Conservation (phyloP, 2,888 invertebrate genomes). For the Diarsia mendica region DNA sequence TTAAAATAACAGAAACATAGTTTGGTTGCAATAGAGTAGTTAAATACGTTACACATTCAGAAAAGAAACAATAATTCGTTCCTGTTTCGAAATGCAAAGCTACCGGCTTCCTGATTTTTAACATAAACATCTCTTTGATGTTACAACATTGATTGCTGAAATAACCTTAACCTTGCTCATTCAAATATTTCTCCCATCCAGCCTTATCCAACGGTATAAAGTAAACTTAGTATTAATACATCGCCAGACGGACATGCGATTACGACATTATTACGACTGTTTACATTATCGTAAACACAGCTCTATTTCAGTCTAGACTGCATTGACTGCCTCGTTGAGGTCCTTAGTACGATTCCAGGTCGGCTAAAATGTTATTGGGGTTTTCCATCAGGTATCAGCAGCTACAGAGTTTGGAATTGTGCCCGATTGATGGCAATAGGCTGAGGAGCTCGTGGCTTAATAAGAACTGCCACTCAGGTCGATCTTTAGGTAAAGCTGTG, state of each 20-base stretch:
- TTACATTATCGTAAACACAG: constrained; percentile 41
- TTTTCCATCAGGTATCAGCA: background rate
- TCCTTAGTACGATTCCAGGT: background rate
- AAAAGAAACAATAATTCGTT: constrained; percentile 2
- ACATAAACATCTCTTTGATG: constrained; percentile 34
- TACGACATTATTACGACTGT: constrained; percentile 48
- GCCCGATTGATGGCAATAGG: background rate
- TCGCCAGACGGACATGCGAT: constrained; percentile 32
- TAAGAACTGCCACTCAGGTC: too few relatives aligned
- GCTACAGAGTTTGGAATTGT: background rate
- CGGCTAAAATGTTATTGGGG: background rate
- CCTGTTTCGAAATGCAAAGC: constrained; percentile 9
- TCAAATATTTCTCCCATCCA: constrained; percentile 5
- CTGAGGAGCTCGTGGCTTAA: too few relatives aligned
- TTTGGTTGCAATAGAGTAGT: background rate
- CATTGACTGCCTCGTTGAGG: background rate
- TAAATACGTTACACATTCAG: background rate
- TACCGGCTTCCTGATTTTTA: constrained; percentile 21
- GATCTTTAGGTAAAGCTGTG: too few relatives aligned
- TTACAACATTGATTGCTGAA: constrained; percentile 14
- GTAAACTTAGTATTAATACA: constrained; percentile 41
- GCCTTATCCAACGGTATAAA: constrained; percentile 22
- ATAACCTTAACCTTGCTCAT: constrained; percentile 20
- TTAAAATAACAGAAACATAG: background rate
- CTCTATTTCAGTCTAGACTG: constrained; percentile 41